Percentiles rank a stretch among this genome's conserved stretches.
These are phyloP conservation scores for Asarcornis scutulata DNA, from an alignment of 2,113 vertebrate species.

Conservation along the genomic window DNA sequence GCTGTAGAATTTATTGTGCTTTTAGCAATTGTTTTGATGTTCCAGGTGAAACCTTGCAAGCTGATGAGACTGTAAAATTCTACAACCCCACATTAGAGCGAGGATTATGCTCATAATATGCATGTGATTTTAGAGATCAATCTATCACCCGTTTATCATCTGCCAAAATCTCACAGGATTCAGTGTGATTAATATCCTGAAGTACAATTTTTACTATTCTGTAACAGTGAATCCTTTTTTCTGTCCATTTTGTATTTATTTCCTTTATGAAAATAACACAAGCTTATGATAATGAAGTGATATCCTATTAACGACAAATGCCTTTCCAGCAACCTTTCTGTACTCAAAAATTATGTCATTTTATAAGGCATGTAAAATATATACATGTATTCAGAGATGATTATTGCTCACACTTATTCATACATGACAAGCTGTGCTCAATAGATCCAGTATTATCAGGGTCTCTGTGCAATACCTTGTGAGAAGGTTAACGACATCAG, in stretches of 20 bases:
- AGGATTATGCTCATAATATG: slow-evolving; percentile 48
- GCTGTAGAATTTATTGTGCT: slow-evolving; percentile 71
- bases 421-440: neutral
- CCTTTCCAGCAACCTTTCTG: slow-evolving; percentile 51
- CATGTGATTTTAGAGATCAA: slow-evolving; percentile 62
- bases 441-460: neutral
- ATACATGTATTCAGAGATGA: neutral
- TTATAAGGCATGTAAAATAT: slow-evolving; percentile 46
- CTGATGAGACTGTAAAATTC: slow-evolving; percentile 77
- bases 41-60: slow-evolving; percentile 69
- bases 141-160: slow-evolving; percentile 70
- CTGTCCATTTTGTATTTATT: neutral
- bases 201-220: slow-evolving; percentile 40
- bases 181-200: slow-evolving; percentile 51
- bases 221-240: neutral
- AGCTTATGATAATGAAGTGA: slow-evolving; percentile 21
- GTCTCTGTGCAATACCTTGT: neutral
- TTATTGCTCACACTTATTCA: neutral
- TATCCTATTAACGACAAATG: slow-evolving; percentile 5
- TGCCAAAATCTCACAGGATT: slow-evolving; percentile 32
- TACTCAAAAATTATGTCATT: slow-evolving; percentile 32
- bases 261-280: slow-evolving; percentile 9
- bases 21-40: slow-evolving; percentile 76
- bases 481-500: neutral
- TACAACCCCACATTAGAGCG: slow-evolving; percentile 59